phyloP scores from a whole-genome alignment of 1,140 invertebrate genomes.

The Drosophila arizonae region DNA sequence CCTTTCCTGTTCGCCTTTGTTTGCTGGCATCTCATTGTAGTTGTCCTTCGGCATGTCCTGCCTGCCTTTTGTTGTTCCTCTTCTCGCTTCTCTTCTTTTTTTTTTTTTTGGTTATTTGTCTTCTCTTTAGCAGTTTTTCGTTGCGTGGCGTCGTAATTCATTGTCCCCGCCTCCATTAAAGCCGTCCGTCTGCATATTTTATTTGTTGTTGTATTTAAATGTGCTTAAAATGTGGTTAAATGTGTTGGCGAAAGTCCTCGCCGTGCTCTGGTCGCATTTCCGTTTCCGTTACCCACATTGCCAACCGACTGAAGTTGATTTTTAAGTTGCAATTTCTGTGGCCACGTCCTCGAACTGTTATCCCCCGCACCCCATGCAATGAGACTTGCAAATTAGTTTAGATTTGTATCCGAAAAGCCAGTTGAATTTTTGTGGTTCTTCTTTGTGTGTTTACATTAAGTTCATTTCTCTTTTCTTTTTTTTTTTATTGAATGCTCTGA shows the following conservation, averaged over 20 bases:
- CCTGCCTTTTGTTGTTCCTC: constrained; percentile 11
- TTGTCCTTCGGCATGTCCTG: constrained; percentile 56
- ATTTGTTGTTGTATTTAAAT: constrained; percentile 61
- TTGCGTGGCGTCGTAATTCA: constrained; percentile 58
- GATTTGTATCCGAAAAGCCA: constrained; percentile 36
- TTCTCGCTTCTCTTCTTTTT: constrained; percentile 17
- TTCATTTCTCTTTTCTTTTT: neutral
- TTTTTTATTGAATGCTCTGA: too few species aligned
- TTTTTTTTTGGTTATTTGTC: neutral
- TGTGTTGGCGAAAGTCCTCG: constrained; percentile 34
- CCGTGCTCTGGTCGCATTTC: constrained; percentile 42
- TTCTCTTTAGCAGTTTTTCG: constrained; percentile 35
- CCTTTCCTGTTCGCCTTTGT: constrained; percentile 42
- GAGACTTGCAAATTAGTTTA: constrained; percentile 39
- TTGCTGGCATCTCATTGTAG: constrained; percentile 54
- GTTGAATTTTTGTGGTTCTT: constrained; percentile 10
- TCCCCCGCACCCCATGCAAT: constrained; percentile 5
- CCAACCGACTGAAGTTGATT: constrained; percentile 45
- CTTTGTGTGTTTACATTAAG: constrained; percentile 4
- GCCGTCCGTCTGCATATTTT: constrained; percentile 33
- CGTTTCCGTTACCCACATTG: constrained; percentile 21
- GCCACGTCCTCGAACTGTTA: constrained; percentile 26
- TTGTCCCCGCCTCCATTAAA: constrained; percentile 30
- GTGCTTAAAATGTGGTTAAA: constrained; percentile 66
- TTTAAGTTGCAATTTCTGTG: constrained; percentile 50